These are phyloP conservation scores for Erynnis tages DNA, from an alignment of 2,888 invertebrate species.

Conservation along the genomic window DNA sequence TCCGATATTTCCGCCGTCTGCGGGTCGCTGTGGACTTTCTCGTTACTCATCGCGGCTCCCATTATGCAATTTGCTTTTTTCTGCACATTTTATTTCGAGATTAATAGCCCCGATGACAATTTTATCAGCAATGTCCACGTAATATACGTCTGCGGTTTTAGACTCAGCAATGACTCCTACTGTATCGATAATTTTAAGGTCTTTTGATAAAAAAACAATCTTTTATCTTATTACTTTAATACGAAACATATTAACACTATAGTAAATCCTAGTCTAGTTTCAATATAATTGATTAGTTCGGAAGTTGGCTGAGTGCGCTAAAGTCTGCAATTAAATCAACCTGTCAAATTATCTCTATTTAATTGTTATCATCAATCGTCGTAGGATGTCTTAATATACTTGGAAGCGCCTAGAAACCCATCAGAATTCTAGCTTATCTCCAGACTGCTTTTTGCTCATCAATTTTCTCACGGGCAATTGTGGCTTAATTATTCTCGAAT, in stretches of 20 bases:
- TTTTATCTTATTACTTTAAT: neutral
- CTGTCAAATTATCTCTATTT: conserved; percentile 14
- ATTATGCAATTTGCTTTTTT: conserved; percentile 27
- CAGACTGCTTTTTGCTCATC: conserved; percentile 12
- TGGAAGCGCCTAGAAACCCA: conserved; percentile 10
- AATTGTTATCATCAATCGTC: conserved; percentile 16
- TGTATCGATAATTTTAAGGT: neutral
- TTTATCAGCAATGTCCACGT: conserved; percentile 3
- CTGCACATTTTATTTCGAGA: conserved; percentile 15
- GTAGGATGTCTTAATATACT: conserved; percentile 3
- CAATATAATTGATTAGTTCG: neutral
- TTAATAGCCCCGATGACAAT: conserved; percentile 18
- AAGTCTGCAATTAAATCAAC: neutral
- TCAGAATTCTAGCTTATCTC: conserved; percentile 18
- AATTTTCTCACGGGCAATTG: conserved; percentile 21
- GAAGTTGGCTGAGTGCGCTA: neutral
- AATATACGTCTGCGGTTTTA: neutral
- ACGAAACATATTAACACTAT: too few species aligned
- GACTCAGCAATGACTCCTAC: neutral
- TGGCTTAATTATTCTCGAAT: conserved; percentile 17
- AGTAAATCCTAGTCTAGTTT: neutral
- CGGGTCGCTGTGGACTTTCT: conserved; percentile 32
- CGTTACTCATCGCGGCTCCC: conserved; percentile 25
- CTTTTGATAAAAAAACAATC: neutral
- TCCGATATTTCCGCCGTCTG: conserved; percentile 38